Conservation (phyloP, 2,888 invertebrate genomes). For the Mimumesa dahlbomi region DNA sequence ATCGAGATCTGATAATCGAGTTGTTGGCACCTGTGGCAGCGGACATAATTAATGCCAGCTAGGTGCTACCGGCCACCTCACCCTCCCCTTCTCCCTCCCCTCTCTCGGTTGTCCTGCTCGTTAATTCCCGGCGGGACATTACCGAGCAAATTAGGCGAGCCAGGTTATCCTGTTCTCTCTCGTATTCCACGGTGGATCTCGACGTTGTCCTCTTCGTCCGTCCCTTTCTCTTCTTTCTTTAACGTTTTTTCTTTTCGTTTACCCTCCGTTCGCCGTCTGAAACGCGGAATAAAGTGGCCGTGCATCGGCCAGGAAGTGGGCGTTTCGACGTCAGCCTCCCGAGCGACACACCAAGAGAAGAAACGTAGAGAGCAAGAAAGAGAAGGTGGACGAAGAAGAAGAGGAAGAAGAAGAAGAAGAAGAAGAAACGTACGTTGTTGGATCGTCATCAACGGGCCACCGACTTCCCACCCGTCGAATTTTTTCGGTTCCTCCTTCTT, state of each 20-base stretch:
- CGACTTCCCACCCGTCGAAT: too few relatives aligned
- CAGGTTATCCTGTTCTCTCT: conserved; percentile 12
- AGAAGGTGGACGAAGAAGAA: conserved; percentile 12
- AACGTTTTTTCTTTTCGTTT: not conserved
- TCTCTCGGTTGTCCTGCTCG: conserved; percentile 38
- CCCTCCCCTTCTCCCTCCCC: not conserved
- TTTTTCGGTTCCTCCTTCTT: conserved; percentile 56
- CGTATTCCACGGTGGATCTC: conserved; percentile 24
- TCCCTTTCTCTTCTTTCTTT: conserved; percentile 8
- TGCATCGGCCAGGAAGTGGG: conserved; percentile 76
- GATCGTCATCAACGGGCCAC: conserved; percentile 21
- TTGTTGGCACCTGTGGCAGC: conserved; percentile 78
- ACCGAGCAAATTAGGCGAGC: conserved; percentile 60
- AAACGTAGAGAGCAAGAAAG: conserved; percentile 21
- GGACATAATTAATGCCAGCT: conserved; percentile 75
- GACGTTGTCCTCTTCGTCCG: not conserved
- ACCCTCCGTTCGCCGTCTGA: not conserved
- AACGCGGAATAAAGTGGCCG: conserved; percentile 55
- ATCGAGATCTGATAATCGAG: conserved; percentile 77
- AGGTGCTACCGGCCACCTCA: conserved; percentile 42
- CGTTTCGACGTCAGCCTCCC: conserved; percentile 69
- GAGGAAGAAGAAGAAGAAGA: conserved; percentile 25
- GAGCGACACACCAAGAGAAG: too few relatives aligned
- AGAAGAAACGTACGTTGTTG: conserved; percentile 33
- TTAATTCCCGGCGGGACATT: conserved; percentile 62